A percentile compares a stretch with the other conserved stretches of the same genome.
These are phyloP conservation scores for Hydropsyche betteni DNA, from an alignment of 2,888 invertebrate species.

Conservation along the genomic window DNA sequence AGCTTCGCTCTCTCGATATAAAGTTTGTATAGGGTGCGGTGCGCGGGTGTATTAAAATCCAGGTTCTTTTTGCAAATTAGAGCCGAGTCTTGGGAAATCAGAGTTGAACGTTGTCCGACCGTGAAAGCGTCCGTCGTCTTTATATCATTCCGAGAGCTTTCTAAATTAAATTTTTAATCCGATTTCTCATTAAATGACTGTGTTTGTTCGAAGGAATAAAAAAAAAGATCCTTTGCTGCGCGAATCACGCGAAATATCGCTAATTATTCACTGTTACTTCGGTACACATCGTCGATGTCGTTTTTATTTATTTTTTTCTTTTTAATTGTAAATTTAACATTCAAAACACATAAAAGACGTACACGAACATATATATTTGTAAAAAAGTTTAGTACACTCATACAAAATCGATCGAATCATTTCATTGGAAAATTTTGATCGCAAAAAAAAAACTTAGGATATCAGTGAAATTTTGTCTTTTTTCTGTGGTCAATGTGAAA, in stretches of 20 bases:
- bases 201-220: background rate
- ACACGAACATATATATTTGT: background rate
- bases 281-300: background rate
- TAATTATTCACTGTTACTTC: background rate
- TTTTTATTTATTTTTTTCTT: background rate
- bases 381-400: background rate
- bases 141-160: background rate
- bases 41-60: no score
- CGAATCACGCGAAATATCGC: background rate
- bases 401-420: constrained; percentile 7
- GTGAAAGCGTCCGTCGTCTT: constrained; percentile 8
- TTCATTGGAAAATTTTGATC: background rate
- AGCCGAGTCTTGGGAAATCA: constrained; percentile 29
- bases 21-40: no score
- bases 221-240: constrained; percentile 4
- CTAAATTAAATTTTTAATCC: constrained; percentile 14
- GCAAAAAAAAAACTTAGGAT: background rate
- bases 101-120: constrained; percentile 9
- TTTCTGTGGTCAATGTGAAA: background rate
- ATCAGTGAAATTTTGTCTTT: no score
- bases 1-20: no score
- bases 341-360: constrained; percentile 3
- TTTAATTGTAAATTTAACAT: background rate
- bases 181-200: background rate
- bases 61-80: constrained; percentile 25